A percentile compares a stretch with the other conserved stretches of the same genome.
Conservation (phyloP, 2,113 vertebrate species). For the Tragelaphus imberbis region DNA sequence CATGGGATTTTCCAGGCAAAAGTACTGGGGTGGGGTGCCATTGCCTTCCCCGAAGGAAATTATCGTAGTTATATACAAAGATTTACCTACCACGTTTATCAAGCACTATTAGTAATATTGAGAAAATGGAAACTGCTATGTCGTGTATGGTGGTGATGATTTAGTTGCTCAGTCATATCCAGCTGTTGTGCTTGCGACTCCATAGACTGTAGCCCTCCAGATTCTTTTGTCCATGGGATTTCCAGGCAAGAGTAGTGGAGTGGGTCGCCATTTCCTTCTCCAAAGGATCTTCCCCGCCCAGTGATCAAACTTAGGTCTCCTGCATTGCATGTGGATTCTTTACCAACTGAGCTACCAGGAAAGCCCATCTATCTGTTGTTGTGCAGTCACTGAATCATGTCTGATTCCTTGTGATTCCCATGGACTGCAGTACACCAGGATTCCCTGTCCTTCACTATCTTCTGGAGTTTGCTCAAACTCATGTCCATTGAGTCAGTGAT, state of each 20-base stretch:
- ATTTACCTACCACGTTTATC: not conserved
- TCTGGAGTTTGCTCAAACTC: not conserved
- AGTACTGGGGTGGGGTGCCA: too few relatives aligned
- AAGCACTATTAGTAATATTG: not conserved
- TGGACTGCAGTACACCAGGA: not conserved
- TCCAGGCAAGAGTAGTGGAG: not conserved
- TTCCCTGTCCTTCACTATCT: not conserved
- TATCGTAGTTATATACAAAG: not conserved
- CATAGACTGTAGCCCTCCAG: not conserved
- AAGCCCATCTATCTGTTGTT: not conserved
- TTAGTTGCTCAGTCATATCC: not conserved
- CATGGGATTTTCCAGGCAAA: too few relatives aligned
- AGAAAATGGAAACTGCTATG: not conserved
- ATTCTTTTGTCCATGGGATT: not conserved
- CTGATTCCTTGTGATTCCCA: not conserved
- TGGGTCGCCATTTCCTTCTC: not conserved
- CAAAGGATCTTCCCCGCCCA: not conserved
- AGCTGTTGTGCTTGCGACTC: not conserved
- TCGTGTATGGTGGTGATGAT: not conserved
- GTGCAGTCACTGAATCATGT: not conserved
- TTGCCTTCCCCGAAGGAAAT: too few relatives aligned
- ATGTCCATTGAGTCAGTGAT: not conserved
- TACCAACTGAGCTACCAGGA: not conserved
- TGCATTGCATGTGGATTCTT: not conserved
- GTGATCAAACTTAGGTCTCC: not conserved